A percentile compares a stretch with the other conserved stretches of the same genome.
These are phyloP conservation scores for Drosophila ustulata DNA, from an alignment of 2,888 invertebrate genomes.

Conservation along the genomic window DNA sequence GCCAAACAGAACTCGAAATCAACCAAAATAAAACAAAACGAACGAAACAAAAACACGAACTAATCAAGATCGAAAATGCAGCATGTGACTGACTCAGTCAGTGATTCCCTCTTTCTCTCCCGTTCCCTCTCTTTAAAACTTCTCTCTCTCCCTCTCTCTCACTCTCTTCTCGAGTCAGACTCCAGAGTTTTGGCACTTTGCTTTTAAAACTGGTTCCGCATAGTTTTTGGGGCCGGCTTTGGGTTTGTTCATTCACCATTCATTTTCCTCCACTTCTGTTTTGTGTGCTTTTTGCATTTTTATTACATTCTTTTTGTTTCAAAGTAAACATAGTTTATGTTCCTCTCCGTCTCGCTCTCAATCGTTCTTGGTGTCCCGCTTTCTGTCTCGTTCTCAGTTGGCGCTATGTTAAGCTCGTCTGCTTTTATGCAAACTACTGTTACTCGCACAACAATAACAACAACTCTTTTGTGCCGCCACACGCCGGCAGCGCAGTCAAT, in stretches of 20 bases:
- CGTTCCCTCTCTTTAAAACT: too few species aligned
- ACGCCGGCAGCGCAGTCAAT: conserved; percentile 30
- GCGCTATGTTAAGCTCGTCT: conserved; percentile 15
- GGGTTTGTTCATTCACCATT: conserved; percentile 49
- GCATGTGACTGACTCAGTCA: conserved; percentile 55
- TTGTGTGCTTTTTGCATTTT: conserved; percentile 29
- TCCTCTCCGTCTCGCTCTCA: neutral
- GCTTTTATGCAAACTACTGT: conserved; percentile 56
- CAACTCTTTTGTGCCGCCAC: conserved; percentile 34
- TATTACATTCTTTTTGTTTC: conserved; percentile 31
- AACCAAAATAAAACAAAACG: neutral
- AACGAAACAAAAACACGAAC: conserved; percentile 32
- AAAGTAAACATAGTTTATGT: conserved; percentile 51
- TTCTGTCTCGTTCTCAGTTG: conserved; percentile 5
- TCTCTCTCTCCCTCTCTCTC: too few species aligned
- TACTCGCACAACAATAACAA: conserved; percentile 29
- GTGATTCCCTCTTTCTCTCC: neutral
- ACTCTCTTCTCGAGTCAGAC: neutral
- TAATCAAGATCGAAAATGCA: conserved; percentile 63
- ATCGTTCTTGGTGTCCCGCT: neutral
- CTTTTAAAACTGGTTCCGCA: conserved; percentile 54
- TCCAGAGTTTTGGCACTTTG: conserved; percentile 23
- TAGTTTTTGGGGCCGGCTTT: conserved; percentile 35
- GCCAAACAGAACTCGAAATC: conserved; percentile 3
- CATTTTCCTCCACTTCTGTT: conserved; percentile 48